Evolutionary conservation across 2,797 vertebrate genomes (phyloP).

Genomic region (Echiichthys vipera): DNA sequence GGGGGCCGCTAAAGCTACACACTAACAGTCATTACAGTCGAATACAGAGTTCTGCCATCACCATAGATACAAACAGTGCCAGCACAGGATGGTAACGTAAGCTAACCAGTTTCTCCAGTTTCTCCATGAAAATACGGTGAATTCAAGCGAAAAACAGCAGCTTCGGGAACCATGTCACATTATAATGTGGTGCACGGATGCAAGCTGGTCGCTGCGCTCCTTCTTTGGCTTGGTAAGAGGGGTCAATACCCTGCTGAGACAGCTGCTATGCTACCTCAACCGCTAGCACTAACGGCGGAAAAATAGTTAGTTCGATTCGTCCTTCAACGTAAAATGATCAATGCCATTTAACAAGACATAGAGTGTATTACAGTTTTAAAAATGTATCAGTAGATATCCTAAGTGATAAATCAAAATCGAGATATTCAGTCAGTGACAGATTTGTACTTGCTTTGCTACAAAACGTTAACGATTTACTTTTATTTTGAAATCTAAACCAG

Average conservation of each 20-base stretch:
- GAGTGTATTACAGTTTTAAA: fast-evolving
- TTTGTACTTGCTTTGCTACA: fast-evolving
- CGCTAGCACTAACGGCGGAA: neutral
- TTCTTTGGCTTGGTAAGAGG: constrained; percentile 71
- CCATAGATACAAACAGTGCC: too few species aligned
- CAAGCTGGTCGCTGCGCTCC: constrained; percentile 45
- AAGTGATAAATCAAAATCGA: fast-evolving
- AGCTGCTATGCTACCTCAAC: constrained; percentile 38
- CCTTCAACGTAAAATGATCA: constrained; percentile 41
- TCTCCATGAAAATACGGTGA: constrained; percentile 18
- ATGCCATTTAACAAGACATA: fast-evolving
- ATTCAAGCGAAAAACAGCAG: neutral
- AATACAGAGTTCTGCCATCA: neutral
- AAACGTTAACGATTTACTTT: neutral
- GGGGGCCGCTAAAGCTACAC: constrained; percentile 53
- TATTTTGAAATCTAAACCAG: neutral
- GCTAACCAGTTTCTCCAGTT: neutral
- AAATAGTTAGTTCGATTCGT: neutral
- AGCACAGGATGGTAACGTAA: constrained; percentile 25
- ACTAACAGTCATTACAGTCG: neutral
- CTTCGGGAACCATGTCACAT: constrained; percentile 35
- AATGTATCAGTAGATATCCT: fast-evolving
- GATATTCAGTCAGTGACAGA: fast-evolving
- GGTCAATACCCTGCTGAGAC: fast-evolving
- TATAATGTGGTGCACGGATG: constrained; percentile 13